Evolutionary conservation across 2,113 vertebrate genomes (phyloP), one percentile per base, ranked within the genome.

Genomic region (Physeter macrocephalus): DNA sequence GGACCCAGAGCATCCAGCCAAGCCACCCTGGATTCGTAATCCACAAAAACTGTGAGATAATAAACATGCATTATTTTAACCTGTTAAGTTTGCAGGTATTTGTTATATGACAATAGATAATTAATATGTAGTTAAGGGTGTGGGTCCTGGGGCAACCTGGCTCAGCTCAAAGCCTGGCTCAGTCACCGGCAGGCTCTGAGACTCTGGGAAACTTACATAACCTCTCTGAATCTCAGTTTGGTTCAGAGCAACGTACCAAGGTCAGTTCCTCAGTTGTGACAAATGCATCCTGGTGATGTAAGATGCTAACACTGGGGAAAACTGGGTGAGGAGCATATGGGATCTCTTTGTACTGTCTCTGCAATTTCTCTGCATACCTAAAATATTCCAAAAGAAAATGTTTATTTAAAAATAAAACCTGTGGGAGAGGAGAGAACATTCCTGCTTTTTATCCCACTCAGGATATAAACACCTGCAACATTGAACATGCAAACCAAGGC

Each of bases 361-460:
- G 46, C 5, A 69, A 69, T 41, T 41, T 71, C 61, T 74, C 46
- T 20, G 17, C 34, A 34, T 11, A 52, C 64, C 14, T 71, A 78
- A 69, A 66, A 74, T 66, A 5, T 20, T 72, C 25, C 4, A 15
- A 78, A 43, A 12, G 75, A 43, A 86, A 59, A 74, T 14, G 4
- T 43, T 59, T 69, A 67, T 54, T 84, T 74, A 54, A 74, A 82
- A 93, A 81, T 52, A 78, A 88, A 83, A 27, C 36, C 43, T 75
- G 46, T 7, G 18, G 1, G 36, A 61, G 67, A 52, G 49, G 39
- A 27, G 39, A 0, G 0, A 72, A 61, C 31, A 21, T 12, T 1
- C n/a, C 23, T 69, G 36, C 64, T 74, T 69, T 90, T 43, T 15
- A 43, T 7, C 34, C 10, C n/a, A 25, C 43, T 36, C 71, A 7